Conservation (phyloP, 23 tunicate species). For the Ciona savignyi region DNA sequence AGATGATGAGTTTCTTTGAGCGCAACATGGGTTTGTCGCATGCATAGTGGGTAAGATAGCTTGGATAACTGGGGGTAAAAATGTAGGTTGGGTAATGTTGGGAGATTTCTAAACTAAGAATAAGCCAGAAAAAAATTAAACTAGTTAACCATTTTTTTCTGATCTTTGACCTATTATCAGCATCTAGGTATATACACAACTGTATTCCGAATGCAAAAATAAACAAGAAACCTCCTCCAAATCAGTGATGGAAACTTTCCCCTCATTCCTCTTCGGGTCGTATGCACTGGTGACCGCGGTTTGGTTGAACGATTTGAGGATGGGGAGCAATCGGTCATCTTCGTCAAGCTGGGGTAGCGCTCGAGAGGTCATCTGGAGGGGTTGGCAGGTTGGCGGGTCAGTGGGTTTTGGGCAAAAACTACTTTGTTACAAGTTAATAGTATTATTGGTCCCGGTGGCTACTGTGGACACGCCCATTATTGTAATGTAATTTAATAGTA, state of each 20-base stretch:
- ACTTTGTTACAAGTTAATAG: not conserved
- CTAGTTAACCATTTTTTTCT: too few species aligned
- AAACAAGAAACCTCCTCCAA: constrained; percentile 64
- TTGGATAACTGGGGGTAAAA: constrained; percentile 30
- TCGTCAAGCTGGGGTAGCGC: constrained; percentile 85
- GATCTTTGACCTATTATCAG: too few species aligned
- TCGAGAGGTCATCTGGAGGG: constrained; percentile 59
- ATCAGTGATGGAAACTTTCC: constrained; percentile 74
- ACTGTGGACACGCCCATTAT: not conserved
- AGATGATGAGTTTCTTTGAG: constrained; percentile 83
- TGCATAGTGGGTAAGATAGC: constrained; percentile 80
- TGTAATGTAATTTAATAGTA: not conserved
- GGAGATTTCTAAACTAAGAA: not conserved
- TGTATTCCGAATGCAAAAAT: too few species aligned
- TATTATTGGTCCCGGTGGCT: not conserved
- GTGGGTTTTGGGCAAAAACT: too few species aligned
- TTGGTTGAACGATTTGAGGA: constrained; percentile 70
- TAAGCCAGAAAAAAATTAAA: not conserved
- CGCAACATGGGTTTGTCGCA: constrained; percentile 67
- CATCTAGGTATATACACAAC: too few species aligned
- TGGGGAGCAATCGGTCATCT: constrained; percentile 77
- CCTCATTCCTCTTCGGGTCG: constrained; percentile 78
- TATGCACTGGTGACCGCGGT: constrained; percentile 73
- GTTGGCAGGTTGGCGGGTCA: too few species aligned
- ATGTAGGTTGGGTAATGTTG: not conserved